Evolutionary conservation across 2,113 vertebrate genomes (phyloP).

Genomic region (Mola mola): DNA sequence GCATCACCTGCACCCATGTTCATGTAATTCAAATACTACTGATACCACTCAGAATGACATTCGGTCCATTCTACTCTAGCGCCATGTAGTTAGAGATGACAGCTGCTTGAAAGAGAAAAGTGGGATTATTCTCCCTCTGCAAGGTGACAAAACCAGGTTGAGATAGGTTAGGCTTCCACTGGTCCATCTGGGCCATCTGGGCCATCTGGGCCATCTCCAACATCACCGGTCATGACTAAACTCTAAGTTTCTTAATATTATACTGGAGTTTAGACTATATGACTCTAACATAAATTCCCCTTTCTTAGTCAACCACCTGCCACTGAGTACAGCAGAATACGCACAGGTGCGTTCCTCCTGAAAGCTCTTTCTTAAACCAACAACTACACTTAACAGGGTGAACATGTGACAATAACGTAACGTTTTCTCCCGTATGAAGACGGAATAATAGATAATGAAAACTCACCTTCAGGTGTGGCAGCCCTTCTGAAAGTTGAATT

Average conservation of each 20-base stretch:
- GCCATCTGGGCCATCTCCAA: no score
- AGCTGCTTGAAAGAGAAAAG: no score
- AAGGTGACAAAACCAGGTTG: background rate
- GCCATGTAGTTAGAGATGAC: no score
- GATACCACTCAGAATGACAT: background rate
- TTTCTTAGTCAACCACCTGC: constrained; percentile 21
- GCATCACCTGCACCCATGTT: background rate
- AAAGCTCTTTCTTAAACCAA: constrained; percentile 33
- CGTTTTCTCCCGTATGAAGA: background rate
- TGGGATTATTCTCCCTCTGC: background rate
- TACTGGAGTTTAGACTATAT: constrained; percentile 13
- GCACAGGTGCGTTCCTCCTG: constrained; percentile 15
- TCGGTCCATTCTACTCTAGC: background rate
- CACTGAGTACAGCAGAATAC: background rate
- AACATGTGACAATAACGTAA: background rate
- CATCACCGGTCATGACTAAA: background rate
- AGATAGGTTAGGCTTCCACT: background rate
- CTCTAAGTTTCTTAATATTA: constrained; percentile 15
- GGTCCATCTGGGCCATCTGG: no score
- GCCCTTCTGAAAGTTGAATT: constrained; percentile 62
- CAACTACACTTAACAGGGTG: background rate
- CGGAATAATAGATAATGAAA: background rate
- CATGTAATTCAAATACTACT: no score
- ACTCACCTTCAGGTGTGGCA: constrained; percentile 59
- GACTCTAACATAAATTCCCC: background rate